Evolutionary conservation across 2,113 vertebrate species (phyloP).

Genomic region (Indicator maculatus): DNA sequence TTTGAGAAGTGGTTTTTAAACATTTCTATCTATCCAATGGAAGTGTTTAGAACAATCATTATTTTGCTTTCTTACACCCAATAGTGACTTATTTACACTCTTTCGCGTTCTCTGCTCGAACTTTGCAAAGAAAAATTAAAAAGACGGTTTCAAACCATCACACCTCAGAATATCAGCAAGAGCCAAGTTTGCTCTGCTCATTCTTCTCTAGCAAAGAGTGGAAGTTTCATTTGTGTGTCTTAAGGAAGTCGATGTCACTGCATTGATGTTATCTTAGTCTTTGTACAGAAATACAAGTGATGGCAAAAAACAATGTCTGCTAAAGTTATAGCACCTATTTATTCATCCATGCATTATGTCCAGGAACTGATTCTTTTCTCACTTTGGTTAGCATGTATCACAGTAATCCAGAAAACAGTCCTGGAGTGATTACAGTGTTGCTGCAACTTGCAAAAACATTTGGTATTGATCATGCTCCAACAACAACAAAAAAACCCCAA

Average conservation of each 20-base stretch:
- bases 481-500: background rate
- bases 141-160: too few species aligned
- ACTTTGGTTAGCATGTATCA: background rate
- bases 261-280: background rate
- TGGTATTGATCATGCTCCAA: background rate
- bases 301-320: background rate
- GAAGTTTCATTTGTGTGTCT: background rate
- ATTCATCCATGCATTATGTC: background rate
- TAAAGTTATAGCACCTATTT: background rate
- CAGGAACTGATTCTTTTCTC: background rate
- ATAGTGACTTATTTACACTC: too few species aligned
- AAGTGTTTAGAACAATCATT: too few species aligned
- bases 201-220: background rate
- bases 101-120: too few species aligned
- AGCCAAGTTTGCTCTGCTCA: background rate
- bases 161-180: background rate
- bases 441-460: background rate
- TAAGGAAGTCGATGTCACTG: background rate
- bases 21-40: too few species aligned
- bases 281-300: background rate
- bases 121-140: too few species aligned
- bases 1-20: too few species aligned
- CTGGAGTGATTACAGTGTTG: background rate
- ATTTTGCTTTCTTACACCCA: too few species aligned
- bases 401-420: background rate